These are phyloP conservation scores for Psittacula echo DNA, from an alignment of 2,797 vertebrate genomes.

Conservation along the genomic window DNA sequence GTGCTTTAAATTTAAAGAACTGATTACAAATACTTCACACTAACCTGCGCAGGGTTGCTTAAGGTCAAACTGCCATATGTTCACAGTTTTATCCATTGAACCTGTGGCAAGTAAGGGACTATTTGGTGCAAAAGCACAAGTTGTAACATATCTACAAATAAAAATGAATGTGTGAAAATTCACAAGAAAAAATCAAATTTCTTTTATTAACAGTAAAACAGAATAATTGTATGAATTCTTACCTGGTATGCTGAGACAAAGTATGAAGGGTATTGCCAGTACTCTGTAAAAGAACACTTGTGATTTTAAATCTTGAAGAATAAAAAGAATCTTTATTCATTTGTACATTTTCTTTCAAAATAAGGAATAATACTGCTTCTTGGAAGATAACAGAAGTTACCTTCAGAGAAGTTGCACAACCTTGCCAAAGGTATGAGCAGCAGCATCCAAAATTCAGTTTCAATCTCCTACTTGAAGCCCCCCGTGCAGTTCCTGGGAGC, in stretches of 20 bases:
- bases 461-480: background rate
- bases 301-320: background rate
- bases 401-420: background rate
- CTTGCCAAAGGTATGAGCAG: background rate
- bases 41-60: slow-evolving; percentile 69
- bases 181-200: background rate
- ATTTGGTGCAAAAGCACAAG: slow-evolving; percentile 85
- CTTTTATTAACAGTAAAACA: background rate
- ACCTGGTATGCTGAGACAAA: slow-evolving; percentile 88
- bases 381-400: background rate
- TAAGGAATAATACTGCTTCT: background rate
- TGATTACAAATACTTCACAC: slow-evolving; percentile 22
- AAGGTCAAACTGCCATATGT: slow-evolving; percentile 84
- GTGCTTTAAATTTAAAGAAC: background rate
- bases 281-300: slow-evolving; percentile 75
- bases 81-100: slow-evolving; percentile 91
- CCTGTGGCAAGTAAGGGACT: slow-evolving; percentile 85
- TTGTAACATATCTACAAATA: slow-evolving; percentile 86
- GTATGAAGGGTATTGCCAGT: slow-evolving; percentile 81
- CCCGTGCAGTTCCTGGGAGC: background rate
- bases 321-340: background rate
- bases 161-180: background rate
- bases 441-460: background rate
- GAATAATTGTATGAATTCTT: slow-evolving; percentile 30
- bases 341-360: background rate